A percentile compares a stretch with the other conserved stretches of the same genome.
Conservation (phyloP, 1,140 invertebrate species). For the Luehdorfia chinensis region DNA sequence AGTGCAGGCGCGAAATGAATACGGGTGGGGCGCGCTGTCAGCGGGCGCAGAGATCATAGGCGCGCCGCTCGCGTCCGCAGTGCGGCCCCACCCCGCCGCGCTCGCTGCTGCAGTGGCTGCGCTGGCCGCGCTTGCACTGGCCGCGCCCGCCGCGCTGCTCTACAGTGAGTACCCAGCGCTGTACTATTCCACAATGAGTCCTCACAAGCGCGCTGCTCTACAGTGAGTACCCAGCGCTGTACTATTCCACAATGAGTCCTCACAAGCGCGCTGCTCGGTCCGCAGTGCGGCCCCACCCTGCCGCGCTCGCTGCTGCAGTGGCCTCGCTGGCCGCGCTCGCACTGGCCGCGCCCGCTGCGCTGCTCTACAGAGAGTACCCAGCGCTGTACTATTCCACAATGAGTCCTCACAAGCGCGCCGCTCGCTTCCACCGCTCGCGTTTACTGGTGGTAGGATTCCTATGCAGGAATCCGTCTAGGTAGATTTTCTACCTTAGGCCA, state of each 20-base stretch:
- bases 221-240: slow-evolving; percentile 65
- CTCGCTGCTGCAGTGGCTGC: slow-evolving; percentile 78
- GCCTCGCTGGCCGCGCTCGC: slow-evolving; percentile 69
- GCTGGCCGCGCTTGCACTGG: slow-evolving; percentile 64
- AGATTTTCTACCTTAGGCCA: too few species aligned
- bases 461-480: too few species aligned
- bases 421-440: slow-evolving; percentile 68
- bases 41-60: slow-evolving; percentile 75
- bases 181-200: too few species aligned
- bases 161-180: slow-evolving; percentile 67
- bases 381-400: too few species aligned
- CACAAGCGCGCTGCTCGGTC: slow-evolving; percentile 67
- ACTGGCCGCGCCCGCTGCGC: slow-evolving; percentile 56
- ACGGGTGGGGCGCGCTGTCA: slow-evolving; percentile 87
- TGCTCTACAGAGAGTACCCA: slow-evolving; percentile 72
- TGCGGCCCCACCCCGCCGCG: slow-evolving; percentile 79
- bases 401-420: too few species aligned
- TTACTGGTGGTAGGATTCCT: too few species aligned
- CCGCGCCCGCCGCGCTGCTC: slow-evolving; percentile 58
- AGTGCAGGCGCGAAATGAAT: slow-evolving; percentile 86
- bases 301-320: slow-evolving; percentile 79
- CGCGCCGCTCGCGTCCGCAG: slow-evolving; percentile 77
- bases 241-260: too few species aligned
- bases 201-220: slow-evolving; percentile 62
- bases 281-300: slow-evolving; percentile 78